A percentile compares a stretch with the other conserved stretches of the same genome.
Evolutionary conservation across 53 echinoderm and acorn worm genomes (phyloP).

Genomic region (Mesocentrotus franciscanus): DNA sequence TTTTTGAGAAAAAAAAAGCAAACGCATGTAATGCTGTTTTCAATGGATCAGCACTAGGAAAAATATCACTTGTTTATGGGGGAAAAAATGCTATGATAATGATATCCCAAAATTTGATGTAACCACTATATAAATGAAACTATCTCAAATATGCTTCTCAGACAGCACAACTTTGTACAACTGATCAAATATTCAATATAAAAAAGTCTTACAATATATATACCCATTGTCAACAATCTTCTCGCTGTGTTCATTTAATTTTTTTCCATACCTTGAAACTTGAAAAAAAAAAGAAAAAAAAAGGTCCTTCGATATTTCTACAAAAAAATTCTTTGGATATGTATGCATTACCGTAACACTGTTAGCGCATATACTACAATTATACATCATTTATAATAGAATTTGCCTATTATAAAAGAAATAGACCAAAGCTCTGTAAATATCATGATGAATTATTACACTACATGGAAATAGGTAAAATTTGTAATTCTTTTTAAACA

Average conservation of each 20-base stretch:
- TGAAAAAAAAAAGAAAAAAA: neutral
- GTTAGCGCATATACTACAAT: neutral
- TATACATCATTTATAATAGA: neutral
- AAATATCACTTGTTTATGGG: neutral
- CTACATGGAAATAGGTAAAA: constrained; percentile 21
- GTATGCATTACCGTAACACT: neutral
- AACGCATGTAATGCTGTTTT: neutral
- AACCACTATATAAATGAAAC: constrained; percentile 8
- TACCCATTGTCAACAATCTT: neutral
- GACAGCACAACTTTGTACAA: constrained; percentile 29
- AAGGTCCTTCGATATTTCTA: neutral
- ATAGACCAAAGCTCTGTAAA: neutral
- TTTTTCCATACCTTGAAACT: neutral
- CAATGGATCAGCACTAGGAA: neutral
- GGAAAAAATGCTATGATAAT: neutral
- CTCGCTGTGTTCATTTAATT: neutral
- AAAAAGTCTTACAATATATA: constrained; percentile 36
- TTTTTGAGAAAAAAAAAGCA: neutral
- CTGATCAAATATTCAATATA: constrained; percentile 56
- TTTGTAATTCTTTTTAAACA: constrained; percentile 1
- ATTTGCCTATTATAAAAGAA: neutral
- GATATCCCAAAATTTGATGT: neutral
- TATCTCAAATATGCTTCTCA: constrained; percentile 19
- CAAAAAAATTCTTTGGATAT: constrained; percentile 16
- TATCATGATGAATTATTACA: neutral